Evolutionary conservation across 2,797 vertebrate genomes (phyloP), one percentile per base, ranked within the genome.

Genomic region (Lithobates pipiens): DNA sequence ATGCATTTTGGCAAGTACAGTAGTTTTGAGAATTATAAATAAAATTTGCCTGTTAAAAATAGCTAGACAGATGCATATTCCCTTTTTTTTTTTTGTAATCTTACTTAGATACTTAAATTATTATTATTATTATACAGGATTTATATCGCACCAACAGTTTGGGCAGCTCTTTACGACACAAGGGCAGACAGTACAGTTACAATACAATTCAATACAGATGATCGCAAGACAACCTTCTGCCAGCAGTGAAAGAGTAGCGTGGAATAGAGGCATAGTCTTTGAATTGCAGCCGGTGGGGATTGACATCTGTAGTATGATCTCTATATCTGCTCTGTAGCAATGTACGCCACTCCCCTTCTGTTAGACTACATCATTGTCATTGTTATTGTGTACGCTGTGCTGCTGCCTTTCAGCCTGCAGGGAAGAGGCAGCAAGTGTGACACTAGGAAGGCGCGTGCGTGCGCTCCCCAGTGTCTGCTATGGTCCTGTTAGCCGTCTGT

Each of bases 311-410:
- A 39, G 34, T 67, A 67, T 42, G 23, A 42, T 42, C 72, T n/a
- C 72, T 67, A 67, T 67, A 72, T 80, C 29, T 80, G 29, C 23
- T 70, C 42, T 77, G 63, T 72, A 67, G 63, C 82, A 65, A 25
- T 68, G 50, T 46, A 63, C 25, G 70, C 76, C 77, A 80, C 69
- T 85, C 83, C 76, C 68, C 65, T 73, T 27, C 5, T 73, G 76
- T 74, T 74, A 68, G 69, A 80, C 46, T 79, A 85, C 70, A 71
- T 80, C 83, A 85, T 78, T 85, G 83, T 85, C 83, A 79, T 73
- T 84, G 83, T 84, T 84, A 50, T 57, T 44, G 15, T 83, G 72
- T 32, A 42, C 23, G 57, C 76, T 9, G 54, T 25, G 29, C 67
- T 84, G 81, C 63, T 83, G 81, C 65, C 71, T 82, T 32, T 34